Evolutionary conservation across 1,140 invertebrate species (phyloP).

Genomic region (Drosophila equinoxialis): DNA sequence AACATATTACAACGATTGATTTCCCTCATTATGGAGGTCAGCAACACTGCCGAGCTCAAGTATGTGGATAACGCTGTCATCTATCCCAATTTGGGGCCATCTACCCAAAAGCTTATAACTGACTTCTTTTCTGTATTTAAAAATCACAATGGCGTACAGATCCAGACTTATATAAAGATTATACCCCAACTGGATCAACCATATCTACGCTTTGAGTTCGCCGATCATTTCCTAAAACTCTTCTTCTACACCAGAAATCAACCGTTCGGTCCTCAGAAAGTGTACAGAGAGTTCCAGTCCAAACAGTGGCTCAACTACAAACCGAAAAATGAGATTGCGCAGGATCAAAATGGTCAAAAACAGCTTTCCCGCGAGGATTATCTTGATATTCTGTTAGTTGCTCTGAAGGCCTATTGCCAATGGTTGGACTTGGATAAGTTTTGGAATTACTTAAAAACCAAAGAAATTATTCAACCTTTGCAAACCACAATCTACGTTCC

Average conservation of each 20-base stretch:
- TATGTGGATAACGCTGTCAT: constrained; percentile 44
- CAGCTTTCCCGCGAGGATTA: constrained; percentile 64
- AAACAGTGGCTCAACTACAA: constrained; percentile 61
- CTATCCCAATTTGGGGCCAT: constrained; percentile 48
- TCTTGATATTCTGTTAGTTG: constrained; percentile 43
- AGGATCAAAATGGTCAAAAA: constrained; percentile 26
- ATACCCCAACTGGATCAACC: constrained; percentile 47
- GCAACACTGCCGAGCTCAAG: constrained; percentile 59
- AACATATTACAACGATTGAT: constrained; percentile 53
- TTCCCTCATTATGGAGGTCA: constrained; percentile 52
- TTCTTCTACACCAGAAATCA: constrained; percentile 45
- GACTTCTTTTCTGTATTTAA: constrained; percentile 65
- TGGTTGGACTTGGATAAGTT: constrained; percentile 51
- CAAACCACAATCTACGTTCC: constrained; percentile 47
- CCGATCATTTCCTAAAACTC: constrained; percentile 52
- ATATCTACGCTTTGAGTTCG: constrained; percentile 60
- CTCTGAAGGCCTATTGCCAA: constrained; percentile 47
- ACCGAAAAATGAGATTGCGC: constrained; percentile 34
- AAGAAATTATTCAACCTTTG: constrained; percentile 40
- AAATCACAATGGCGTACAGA: constrained; percentile 37
- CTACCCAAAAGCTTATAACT: constrained; percentile 43
- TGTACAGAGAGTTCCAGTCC: constrained; percentile 45
- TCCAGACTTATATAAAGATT: constrained; percentile 50
- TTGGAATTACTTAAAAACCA: constrained; percentile 60
- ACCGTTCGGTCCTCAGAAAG: constrained; percentile 45